Evolutionary conservation across 2,888 invertebrate genomes (phyloP), one percentile per base, ranked within the genome.

Genomic region (Amphipoea oculea): DNA sequence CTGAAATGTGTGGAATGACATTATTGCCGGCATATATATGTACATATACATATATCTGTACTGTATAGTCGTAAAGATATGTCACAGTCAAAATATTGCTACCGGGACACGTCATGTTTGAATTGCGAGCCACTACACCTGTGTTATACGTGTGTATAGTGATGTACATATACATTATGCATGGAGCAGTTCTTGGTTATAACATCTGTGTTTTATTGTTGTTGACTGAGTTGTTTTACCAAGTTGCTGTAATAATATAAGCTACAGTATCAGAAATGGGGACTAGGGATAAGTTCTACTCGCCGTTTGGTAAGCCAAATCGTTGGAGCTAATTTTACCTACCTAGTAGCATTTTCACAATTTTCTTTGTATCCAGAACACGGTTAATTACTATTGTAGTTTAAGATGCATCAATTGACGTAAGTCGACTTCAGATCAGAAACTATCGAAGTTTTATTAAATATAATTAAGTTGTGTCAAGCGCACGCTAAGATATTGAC

Each of bases 11-110:
- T 81, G 83, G 85, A 89, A 91, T 91, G 90, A 91, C 91, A 88
- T 92, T 92, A 92, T 91, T 91, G 90, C 91, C 86, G 84, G 81
- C 87, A 86, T 91, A 85, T 92, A 89, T 90, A 86, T 80, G 62
- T 67, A 80, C 54, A 51, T 76, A 57, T 67, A 73, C 51, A 83
- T 78, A 75, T 76, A 73, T 79, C 72, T 81, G 76, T 84, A 74
- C 42, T 57, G 54, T 84, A 72, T 79, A 78, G 72, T 83, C 85
- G 73, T 91, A 91, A 91, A 91, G 90, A 88, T 91, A 89, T 87
- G 91, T 92, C 91, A 90, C 86, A 89, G 87, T 87, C 88, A 87
- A 91, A 88, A 88, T 91, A 91, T 90, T 85, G 87, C 89, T 86
- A 65, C 89, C 82, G 85, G 90, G 66, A 80, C 80, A 84, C 36